Conservation (phyloP, 2,888 invertebrate genomes). For the Eupithecia exiguata region DNA sequence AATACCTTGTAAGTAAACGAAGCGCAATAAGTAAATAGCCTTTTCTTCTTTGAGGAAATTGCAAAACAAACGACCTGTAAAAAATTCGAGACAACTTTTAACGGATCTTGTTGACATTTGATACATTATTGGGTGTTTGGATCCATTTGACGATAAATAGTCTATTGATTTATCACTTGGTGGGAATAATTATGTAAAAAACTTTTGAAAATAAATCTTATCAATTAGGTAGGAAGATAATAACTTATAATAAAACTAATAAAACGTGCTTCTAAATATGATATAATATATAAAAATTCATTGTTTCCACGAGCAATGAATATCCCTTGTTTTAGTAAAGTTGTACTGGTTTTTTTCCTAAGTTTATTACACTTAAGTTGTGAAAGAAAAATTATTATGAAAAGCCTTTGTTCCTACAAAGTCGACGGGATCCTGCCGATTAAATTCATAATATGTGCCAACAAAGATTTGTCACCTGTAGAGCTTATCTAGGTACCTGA, state of each 20-base stretch:
- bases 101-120: conserved; percentile 53
- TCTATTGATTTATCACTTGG: not conserved
- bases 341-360: no score
- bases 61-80: conserved; percentile 72
- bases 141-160: not conserved
- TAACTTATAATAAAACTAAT: no score
- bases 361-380: no score
- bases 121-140: conserved; percentile 3
- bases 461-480: not conserved
- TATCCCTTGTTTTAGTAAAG: no score
- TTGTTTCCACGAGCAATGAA: no score
- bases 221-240: no score
- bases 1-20: conserved; percentile 83
- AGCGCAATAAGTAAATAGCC: conserved; percentile 80
- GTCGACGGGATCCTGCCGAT: not conserved
- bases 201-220: not conserved
- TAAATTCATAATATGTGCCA: not conserved
- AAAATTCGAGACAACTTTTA: conserved; percentile 69
- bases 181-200: not conserved
- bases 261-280: no score
- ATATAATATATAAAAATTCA: no score
- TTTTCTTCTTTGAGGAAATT: conserved; percentile 72
- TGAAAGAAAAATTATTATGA: not conserved
- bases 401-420: not conserved
- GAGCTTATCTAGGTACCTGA: no score